Base-by-base conservation (phyloP, 2,113 vertebrate genomes). In the Australoheros scitulus region DNA sequence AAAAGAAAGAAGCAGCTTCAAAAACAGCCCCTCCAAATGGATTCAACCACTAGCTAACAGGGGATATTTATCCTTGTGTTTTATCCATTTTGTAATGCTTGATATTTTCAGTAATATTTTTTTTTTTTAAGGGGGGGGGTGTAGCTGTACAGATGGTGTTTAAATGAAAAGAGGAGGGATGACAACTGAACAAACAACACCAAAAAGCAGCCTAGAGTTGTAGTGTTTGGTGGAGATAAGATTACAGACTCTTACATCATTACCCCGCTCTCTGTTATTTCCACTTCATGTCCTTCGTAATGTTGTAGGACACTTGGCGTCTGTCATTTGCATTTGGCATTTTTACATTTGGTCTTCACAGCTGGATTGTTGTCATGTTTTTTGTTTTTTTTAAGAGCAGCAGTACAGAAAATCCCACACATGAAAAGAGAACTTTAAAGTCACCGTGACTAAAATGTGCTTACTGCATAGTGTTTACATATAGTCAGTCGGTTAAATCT, bases 221-320 rank as follows among this genome's bases (percentile, higher is more conserved):
- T 4, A 64, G 64, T 90, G 88, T 81, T 87, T 90, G 58, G 36
- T 7, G 11, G 24, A 87, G 86, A 87, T 91, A 77, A 86, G 55
- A 80, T 86, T 88, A 86, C 89, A 80, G 47, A 52, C 60, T 77
- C 72, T 92, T 89, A 59, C 90, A 86, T 91, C 83, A 82, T 80
- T 68, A 76, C 11, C 22, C 20, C 1, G 3, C 77, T 36, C 58
- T 26, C 11, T 83, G 57, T 47, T 61, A 76, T 78, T 85, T 87
- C 64, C 78, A 79, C 59, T 50, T 58, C 2, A 43, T 14, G 81
- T 83, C 87, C 88, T 86, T 65, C 52, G 1, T 77, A 15, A 84
- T 41, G 58, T 59, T 61, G 64, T 34, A 64, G 80, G 86, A 76
- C 61, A 61, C 68, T 79, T 15, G 26, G 55, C 18, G 57, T 89